Conservation (phyloP, 2,888 invertebrate species). For the Leistus spinibarbis region DNA sequence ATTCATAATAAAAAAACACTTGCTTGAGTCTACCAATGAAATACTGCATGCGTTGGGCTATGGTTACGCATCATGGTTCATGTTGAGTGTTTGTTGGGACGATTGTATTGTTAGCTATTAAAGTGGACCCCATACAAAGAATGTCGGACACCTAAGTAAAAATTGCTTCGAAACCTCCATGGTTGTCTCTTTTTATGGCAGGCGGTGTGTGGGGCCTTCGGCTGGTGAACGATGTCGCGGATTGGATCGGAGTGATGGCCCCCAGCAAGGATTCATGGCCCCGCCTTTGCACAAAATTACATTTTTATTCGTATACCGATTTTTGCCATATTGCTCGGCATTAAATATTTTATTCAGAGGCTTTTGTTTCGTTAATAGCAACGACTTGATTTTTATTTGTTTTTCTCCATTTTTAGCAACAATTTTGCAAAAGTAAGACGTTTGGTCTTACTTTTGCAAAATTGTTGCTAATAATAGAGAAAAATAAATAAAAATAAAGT, state of each 20-base stretch:
- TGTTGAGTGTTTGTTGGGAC: constrained; percentile 47
- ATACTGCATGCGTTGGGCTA: constrained; percentile 38
- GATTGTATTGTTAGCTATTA: constrained; percentile 52
- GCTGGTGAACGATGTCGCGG: constrained; percentile 45
- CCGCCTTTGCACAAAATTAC: constrained; percentile 42
- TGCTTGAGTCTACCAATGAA: constrained; percentile 51
- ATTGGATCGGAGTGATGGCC: constrained; percentile 46
- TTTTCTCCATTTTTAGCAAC: too few species aligned
- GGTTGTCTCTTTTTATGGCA: constrained; percentile 41
- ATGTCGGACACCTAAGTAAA: constrained; percentile 18
- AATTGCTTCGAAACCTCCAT: constrained; percentile 19
- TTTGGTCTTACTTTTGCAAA: too few species aligned
- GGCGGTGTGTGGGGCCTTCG: constrained; percentile 35
- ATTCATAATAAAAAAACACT: constrained; percentile 55
- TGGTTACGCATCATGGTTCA: constrained; percentile 39
- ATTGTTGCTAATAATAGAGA: too few species aligned
- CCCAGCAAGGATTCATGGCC: constrained; percentile 52
- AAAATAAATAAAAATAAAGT: too few species aligned
- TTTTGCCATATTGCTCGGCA: not conserved
- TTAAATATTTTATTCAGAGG: not conserved
- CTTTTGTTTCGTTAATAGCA: not conserved
- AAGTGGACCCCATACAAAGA: constrained; percentile 59
- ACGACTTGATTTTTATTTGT: too few species aligned
- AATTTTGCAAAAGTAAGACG: too few species aligned
- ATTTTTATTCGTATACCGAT: not conserved